These are phyloP conservation scores for Dynastes grantii DNA, from an alignment of 2,888 invertebrate genomes.

Conservation along the genomic window DNA sequence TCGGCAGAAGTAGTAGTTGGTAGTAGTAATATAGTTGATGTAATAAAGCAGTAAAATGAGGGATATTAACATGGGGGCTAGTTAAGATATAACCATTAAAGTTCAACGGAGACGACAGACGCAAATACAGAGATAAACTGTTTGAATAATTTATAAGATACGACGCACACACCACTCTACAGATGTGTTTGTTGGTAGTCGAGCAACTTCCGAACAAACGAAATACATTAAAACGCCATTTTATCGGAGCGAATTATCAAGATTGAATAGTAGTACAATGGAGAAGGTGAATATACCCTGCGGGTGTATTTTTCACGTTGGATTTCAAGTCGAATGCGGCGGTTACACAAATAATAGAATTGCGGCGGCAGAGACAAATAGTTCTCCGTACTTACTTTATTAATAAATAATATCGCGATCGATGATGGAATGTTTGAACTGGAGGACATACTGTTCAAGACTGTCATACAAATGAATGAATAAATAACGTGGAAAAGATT, in stretches of 20 bases:
- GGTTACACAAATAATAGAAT: slow-evolving; percentile 21
- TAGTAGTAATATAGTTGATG: slow-evolving; percentile 27
- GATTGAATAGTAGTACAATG: slow-evolving; percentile 11
- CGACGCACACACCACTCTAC: neutral
- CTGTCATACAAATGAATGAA: neutral
- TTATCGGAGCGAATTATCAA: slow-evolving; percentile 30
- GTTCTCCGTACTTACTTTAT: slow-evolving; percentile 3
- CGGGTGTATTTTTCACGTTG: slow-evolving; percentile 9
- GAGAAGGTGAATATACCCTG: slow-evolving; percentile 9
- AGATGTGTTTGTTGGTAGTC: neutral
- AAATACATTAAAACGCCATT: slow-evolving; percentile 25
- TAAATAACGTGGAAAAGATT: neutral
- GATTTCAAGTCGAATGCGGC: slow-evolving; percentile 11
- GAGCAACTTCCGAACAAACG: slow-evolving; percentile 12
- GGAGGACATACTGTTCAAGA: neutral
- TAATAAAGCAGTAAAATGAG: slow-evolving; percentile 43
- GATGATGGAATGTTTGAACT: slow-evolving; percentile 7
- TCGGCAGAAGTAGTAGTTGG: slow-evolving; percentile 22
- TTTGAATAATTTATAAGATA: slow-evolving; percentile 41
- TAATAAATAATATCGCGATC: slow-evolving; percentile 22
- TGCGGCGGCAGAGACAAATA: slow-evolving; percentile 5
- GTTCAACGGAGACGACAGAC: slow-evolving; percentile 38
- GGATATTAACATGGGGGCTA: slow-evolving; percentile 43
- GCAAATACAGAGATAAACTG: slow-evolving; percentile 35
- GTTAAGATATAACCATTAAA: slow-evolving; percentile 42